Conservation (phyloP, 2,888 invertebrate genomes). For the Sphecodes monilicornis region DNA sequence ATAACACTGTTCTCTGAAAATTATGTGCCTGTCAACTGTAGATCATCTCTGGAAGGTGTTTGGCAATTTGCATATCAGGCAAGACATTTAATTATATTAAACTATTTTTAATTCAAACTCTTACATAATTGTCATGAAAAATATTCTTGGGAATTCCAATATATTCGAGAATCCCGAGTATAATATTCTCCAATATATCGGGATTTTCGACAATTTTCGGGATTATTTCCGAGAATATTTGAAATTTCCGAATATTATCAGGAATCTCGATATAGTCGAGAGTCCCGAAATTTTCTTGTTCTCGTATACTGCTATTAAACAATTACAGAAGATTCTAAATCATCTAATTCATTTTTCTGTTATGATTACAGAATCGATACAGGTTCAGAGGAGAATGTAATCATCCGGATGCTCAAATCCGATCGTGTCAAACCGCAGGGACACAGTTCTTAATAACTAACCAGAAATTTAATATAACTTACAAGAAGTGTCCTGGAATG, state of each 20-base stretch:
- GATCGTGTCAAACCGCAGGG: conserved; percentile 97
- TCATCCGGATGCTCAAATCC: conserved; percentile 94
- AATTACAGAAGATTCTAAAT: background rate
- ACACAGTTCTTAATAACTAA: conserved; percentile 98
- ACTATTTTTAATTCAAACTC: too few species aligned
- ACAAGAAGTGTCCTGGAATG: conserved; percentile 95
- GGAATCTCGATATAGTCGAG: too few species aligned
- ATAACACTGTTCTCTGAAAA: conserved; percentile 95
- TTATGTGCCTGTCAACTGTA: conserved; percentile 95
- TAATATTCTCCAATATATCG: too few species aligned
- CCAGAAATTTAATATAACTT: conserved; percentile 98
- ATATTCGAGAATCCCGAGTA: too few species aligned
- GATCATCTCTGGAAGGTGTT: conserved; percentile 97
- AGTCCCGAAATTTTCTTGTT: too few species aligned
- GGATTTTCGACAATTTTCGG: too few species aligned
- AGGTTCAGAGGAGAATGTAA: conserved; percentile 97
- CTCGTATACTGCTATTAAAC: too few species aligned
- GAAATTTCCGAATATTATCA: too few species aligned
- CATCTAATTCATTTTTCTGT: background rate
- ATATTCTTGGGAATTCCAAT: too few species aligned
- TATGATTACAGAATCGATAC: conserved; percentile 89
- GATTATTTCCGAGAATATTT: too few species aligned
- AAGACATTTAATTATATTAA: conserved; percentile 33
- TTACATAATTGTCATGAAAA: too few species aligned
- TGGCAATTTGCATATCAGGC: conserved; percentile 97